Conservation (phyloP, 2,888 invertebrate genomes). For the Cosmia trapezina region DNA sequence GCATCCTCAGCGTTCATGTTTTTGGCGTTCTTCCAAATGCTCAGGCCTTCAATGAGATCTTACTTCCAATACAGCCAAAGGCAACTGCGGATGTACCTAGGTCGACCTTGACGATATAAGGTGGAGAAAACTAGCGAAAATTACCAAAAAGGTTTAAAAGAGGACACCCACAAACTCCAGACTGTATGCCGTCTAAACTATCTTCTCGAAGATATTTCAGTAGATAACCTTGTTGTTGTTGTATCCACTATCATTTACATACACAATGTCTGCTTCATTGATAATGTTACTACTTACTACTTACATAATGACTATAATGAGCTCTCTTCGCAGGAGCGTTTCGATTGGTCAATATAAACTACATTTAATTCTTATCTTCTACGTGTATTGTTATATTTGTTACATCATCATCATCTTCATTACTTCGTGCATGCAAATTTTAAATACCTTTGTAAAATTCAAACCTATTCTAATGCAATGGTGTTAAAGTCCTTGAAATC, state of each 20-base stretch:
- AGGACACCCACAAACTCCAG: conserved; percentile 17
- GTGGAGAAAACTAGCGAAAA: background rate
- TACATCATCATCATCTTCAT: background rate
- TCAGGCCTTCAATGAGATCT: conserved; percentile 26
- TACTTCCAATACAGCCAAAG: conserved; percentile 31
- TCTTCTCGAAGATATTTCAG: conserved; percentile 6
- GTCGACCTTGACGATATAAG: conserved; percentile 33
- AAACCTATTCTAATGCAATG: background rate
- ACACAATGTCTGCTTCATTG: conserved; percentile 39
- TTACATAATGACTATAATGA: too few species aligned
- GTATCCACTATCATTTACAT: conserved; percentile 43
- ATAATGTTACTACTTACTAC: conserved; percentile 41
- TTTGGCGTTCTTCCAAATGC: conserved; percentile 45
- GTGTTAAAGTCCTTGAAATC: conserved; percentile 12
- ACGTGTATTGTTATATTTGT: conserved; percentile 16
- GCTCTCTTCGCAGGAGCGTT: conserved; percentile 19
- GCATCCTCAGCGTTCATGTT: conserved; percentile 43
- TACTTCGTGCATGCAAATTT: background rate
- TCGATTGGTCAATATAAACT: conserved; percentile 21
- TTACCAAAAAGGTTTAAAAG: background rate
- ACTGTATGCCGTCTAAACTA: conserved; percentile 26
- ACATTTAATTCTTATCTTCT: conserved; percentile 20
- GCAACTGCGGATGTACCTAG: conserved; percentile 10
- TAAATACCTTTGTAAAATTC: background rate
- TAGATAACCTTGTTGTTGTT: conserved; percentile 48